These are phyloP conservation scores for Patella ulyssiponensis DNA, from an alignment of 2,888 invertebrate genomes.

Conservation along the genomic window DNA sequence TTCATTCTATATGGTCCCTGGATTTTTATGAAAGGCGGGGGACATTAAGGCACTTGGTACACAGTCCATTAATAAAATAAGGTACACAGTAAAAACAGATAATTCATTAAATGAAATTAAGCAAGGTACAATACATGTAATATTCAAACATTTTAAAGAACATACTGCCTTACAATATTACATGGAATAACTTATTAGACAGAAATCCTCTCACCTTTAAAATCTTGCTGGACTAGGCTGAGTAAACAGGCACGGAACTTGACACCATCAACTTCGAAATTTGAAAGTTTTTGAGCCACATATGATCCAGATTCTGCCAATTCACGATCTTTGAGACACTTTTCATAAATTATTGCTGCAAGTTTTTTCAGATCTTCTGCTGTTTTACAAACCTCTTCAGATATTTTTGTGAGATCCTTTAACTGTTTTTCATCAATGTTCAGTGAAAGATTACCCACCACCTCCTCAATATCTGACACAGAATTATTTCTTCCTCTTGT, in stretches of 20 bases:
- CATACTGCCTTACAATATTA: too few relatives aligned
- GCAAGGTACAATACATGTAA: too few relatives aligned
- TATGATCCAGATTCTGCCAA: constrained; percentile 56
- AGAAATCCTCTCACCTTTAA: constrained; percentile 50
- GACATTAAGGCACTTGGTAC: too few relatives aligned
- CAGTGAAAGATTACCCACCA: constrained; percentile 41
- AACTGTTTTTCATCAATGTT: constrained; percentile 47
- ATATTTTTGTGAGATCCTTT: constrained; percentile 40
- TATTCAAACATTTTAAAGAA: too few relatives aligned
- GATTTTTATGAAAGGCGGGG: too few relatives aligned
- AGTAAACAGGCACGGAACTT: constrained; percentile 56
- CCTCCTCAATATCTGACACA: constrained; percentile 35
- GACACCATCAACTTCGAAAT: constrained; percentile 51
- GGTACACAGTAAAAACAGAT: too few relatives aligned
- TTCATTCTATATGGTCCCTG: too few relatives aligned
- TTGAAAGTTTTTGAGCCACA: constrained; percentile 55
- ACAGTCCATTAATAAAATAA: too few relatives aligned
- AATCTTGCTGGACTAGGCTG: constrained; percentile 58
- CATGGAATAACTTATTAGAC: too few relatives aligned
- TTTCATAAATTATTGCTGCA: constrained; percentile 46
- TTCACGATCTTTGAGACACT: constrained; percentile 50
- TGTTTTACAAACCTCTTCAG: constrained; percentile 33
- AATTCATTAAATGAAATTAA: too few relatives aligned
- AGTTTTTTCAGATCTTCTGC: constrained; percentile 42
- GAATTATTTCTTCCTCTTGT: constrained; percentile 28